Evolutionary conservation across 2,113 vertebrate species (phyloP).

Genomic region (Triplophysa siluroides): DNA sequence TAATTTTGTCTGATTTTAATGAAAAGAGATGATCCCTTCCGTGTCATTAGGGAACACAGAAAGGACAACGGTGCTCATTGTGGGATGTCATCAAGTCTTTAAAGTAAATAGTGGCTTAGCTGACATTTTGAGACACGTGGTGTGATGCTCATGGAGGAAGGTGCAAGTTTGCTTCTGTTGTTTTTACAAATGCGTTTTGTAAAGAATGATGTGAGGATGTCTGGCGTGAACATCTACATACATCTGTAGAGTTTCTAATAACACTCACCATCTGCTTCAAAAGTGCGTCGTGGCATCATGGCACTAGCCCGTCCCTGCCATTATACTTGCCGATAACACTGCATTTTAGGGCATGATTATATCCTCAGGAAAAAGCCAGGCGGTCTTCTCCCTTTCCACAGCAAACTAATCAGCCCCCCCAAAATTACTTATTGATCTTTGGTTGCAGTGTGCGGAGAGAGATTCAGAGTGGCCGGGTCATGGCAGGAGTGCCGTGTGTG

Average conservation of each 20-base stretch:
- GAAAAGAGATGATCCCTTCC: no score
- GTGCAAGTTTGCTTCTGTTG: no score
- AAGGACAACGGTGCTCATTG: no score
- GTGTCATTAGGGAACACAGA: no score
- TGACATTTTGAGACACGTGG: no score
- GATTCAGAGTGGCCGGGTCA: constrained; percentile 80
- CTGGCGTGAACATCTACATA: background rate
- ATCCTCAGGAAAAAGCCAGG: constrained; percentile 85
- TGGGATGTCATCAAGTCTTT: no score
- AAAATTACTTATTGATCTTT: constrained; percentile 99
- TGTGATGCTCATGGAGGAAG: no score
- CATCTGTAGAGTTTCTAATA: background rate
- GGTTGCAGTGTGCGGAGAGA: constrained; percentile 67
- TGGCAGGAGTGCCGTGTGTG: constrained; percentile 71
- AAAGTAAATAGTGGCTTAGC: no score
- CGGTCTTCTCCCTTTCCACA: constrained; percentile 83
- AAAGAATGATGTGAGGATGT: background rate
- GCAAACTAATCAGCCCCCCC: constrained; percentile 97
- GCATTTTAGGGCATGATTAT: constrained; percentile 92
- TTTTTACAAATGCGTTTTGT: no score
- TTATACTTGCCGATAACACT: constrained; percentile 75
- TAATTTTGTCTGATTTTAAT: no score
- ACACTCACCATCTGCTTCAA: constrained; percentile 9
- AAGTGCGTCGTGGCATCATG: constrained; percentile 50
- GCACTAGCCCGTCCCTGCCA: constrained; percentile 60